Evolutionary conservation across 2,888 invertebrate genomes (phyloP), one percentile per base, ranked within the genome.

Genomic region (Cheiracanthium punctorium): DNA sequence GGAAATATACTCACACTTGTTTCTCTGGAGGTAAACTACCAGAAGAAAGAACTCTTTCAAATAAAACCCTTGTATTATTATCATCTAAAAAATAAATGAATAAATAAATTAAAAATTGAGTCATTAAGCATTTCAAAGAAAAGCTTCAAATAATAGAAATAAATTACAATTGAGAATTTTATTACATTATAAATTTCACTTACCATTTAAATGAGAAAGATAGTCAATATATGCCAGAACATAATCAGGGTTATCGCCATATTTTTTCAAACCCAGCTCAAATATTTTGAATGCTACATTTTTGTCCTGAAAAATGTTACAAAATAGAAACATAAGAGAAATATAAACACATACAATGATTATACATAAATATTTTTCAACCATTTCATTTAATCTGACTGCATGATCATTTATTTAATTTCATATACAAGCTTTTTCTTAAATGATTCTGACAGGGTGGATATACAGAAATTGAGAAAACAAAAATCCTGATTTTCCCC

Each of bases 11-110:
- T 93, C 94, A 95, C 93, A 97, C 96, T 2, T 98, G 97, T 92
- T 97, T 96, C 91, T 98, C 97, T 0, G 96, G 95, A 17, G 96
- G 95, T 69, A 99, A 93, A 87, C 96, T 96, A 67, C 97, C 97
- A 0, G 98, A 97, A 0, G 98, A 97, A 0, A 99, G 93, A 0
- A 99, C 98, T 20, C 99, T 93, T 92, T 99, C 99, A 92, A 99
- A 99, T 64, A 99, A 93, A n/a, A 99, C 99, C 75, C 99, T 93
- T 0, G 99, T 99, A 92, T 99, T 99, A 92, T 99, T 99, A 91
- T 99, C 99, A 94, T 99, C 99, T 96, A 93, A 12, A 93, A 93
- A 71, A 58, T 37, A 37, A 10, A 7, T 37, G 10, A 37, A 37
- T 4, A 37, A 37, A 37, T 37, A 37, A 37, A 37, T 10, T 58